Evolutionary conservation across 2,797 vertebrate genomes (phyloP).

Genomic region (Cirrhinus molitorella): DNA sequence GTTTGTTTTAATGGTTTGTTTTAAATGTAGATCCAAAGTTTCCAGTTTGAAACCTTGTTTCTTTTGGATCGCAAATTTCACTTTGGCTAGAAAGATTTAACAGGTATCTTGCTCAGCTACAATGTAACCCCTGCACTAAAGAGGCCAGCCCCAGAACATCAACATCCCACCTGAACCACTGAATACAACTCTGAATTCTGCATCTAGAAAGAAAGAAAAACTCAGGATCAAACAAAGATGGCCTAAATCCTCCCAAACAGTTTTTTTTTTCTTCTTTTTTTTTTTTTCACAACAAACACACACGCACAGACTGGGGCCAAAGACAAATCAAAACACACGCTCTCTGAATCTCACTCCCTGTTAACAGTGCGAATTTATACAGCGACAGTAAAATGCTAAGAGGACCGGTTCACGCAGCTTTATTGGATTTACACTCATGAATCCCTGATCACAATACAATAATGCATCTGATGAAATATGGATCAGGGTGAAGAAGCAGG

Average conservation of each 20-base stretch:
- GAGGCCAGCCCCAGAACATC: constrained; percentile 20
- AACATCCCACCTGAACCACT: constrained; percentile 1
- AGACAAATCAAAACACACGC: constrained; percentile 28
- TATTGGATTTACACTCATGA: constrained; percentile 58
- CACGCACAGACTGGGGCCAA: background rate
- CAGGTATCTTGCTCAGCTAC: constrained; percentile 43
- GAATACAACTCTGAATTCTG: background rate
- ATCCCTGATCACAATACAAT: constrained; percentile 62
- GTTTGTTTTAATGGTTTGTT: too few species aligned
- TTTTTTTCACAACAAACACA: constrained; percentile 11
- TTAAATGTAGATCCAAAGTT: too few species aligned
- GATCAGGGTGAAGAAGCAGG: constrained; percentile 44
- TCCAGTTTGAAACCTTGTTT: too few species aligned
- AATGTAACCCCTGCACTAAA: constrained; percentile 36
- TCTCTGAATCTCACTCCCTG: constrained; percentile 1
- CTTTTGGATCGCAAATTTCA: constrained; percentile 31
- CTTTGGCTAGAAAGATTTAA: constrained; percentile 35
- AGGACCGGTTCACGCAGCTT: constrained; percentile 40
- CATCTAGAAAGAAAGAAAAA: background rate
- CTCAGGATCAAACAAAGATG: background rate
- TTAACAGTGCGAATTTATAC: background rate
- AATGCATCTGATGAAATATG: constrained; percentile 61
- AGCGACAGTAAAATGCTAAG: constrained; percentile 30
- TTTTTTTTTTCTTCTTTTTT: background rate
- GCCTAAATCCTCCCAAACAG: background rate